Percentiles rank a stretch among this genome's conserved stretches.
These are phyloP conservation scores for Machimus atricapillus DNA, from an alignment of 2,888 invertebrate genomes.

Conservation along the genomic window DNA sequence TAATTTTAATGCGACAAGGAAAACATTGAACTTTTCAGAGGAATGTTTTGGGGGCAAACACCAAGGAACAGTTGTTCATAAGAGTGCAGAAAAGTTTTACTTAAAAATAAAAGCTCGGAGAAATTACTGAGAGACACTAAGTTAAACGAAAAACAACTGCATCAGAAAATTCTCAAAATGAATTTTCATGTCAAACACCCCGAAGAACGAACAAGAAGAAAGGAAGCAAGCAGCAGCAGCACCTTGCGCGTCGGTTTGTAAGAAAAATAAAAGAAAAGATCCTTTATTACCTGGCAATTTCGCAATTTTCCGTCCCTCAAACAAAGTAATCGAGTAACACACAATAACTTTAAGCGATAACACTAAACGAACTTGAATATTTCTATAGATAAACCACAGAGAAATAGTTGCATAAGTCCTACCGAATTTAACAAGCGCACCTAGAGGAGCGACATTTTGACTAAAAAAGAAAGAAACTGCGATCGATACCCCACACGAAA, in stretches of 20 bases:
- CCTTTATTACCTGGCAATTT: not conserved
- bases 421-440: not conserved
- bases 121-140: not conserved
- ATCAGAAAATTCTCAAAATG: not conserved
- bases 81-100: not conserved
- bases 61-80: not conserved
- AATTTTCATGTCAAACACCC: not conserved
- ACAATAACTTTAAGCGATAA: not conserved
- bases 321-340: not conserved
- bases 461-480: not conserved
- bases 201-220: not conserved
- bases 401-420: not conserved
- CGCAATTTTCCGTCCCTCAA: not conserved
- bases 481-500: constrained; percentile 31
- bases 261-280: not conserved
- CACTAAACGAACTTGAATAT: not conserved
- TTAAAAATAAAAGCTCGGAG: not conserved
- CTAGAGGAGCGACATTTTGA: not conserved
- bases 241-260: not conserved
- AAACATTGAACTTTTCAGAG: not conserved
- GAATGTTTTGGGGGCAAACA: not conserved
- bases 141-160: not conserved
- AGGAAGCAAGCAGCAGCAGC: not conserved
- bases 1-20: not conserved
- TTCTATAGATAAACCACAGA: not conserved